Evolutionary conservation across 2,113 vertebrate species (phyloP).

Genomic region (Eptatretus burgeri): DNA sequence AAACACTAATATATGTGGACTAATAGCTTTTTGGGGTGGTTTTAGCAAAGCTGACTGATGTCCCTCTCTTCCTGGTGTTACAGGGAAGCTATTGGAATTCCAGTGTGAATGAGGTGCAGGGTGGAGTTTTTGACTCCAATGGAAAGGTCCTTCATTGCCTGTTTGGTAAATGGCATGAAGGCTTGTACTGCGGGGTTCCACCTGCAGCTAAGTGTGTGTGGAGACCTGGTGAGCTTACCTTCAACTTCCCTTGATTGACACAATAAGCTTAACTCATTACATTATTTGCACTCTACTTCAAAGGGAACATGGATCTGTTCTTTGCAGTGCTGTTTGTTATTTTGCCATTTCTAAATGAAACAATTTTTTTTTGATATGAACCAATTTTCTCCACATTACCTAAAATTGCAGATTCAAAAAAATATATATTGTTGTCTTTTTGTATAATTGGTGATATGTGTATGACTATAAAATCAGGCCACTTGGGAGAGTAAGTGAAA

Average conservation of each 20-base stretch:
- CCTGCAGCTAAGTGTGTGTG: conserved; percentile 37
- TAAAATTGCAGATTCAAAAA: too few relatives aligned
- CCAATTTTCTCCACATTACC: too few relatives aligned
- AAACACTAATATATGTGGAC: too few relatives aligned
- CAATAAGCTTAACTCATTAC: not conserved
- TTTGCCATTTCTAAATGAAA: too few relatives aligned
- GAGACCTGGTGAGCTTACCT: conserved; percentile 37
- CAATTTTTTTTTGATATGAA: too few relatives aligned
- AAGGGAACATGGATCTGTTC: not conserved
- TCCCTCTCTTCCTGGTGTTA: too few relatives aligned
- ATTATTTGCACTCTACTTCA: not conserved
- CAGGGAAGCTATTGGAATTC: conserved; percentile 51
- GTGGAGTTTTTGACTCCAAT: conserved; percentile 29
- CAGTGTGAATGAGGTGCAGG: conserved; percentile 40
- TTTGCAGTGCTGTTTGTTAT: not conserved
- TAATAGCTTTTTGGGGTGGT: too few relatives aligned
- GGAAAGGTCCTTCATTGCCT: conserved; percentile 46
- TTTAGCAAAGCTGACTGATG: too few relatives aligned
- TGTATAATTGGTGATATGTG: too few relatives aligned
- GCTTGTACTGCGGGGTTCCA: conserved; percentile 38
- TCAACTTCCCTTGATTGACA: not conserved
- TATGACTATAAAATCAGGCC: too few relatives aligned
- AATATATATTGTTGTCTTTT: too few relatives aligned
- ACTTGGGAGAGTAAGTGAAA: too few relatives aligned
- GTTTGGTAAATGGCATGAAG: conserved; percentile 56